Base-by-base conservation (phyloP, 2,797 vertebrate species). In the Epinephelus malabaricus region DNA sequence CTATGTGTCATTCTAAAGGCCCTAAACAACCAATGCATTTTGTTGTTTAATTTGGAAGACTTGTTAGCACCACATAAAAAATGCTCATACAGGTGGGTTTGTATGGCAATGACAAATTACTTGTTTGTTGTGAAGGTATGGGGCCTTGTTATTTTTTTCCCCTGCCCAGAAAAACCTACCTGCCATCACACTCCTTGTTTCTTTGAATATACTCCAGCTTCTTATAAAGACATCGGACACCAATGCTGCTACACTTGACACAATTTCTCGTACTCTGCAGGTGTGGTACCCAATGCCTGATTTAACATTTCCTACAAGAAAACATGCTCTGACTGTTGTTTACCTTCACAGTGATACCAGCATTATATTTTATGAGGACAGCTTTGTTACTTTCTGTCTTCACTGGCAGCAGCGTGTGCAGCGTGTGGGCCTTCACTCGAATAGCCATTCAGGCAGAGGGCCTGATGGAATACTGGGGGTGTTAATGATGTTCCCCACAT, bases 401-500 rank as follows among this genome's bases (percentile, higher is more conserved):
- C 40, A 65, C 46, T 50, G 60, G 65, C 78, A 23, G 72, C 69
- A 80, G 78, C 81, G 82, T 86, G 81, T 87, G 84, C 75, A 56
- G 73, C 2, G 2, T 25, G 69, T 78, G 68, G 82, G 38, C 62
- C 71, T 78, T 84, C 56, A 30, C 60, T 74, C n/a, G 4, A 45
- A 55, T 23, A 64, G 73, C 63, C 69, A 70, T 55, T 61, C 69
- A 81, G 82, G 69, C 73, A 65, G 51, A 9, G 63, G 14, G 27
- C 60, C 77, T 76, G 83, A 83, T 82, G 78, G 82, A 43, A 89
- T 88, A 50, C 62, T 67, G 84, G 66, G 68, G 66, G 73, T 74
- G 82, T 67, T 92, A 90, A 92, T 84, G 83, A 94, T 89, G 79
- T 62, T 46, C 46, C 65, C 71, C 67, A 73, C 70, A 78, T 85